Evolutionary conservation across 2,888 invertebrate species (phyloP).

Genomic region (Sinodicranocentrus sp.): DNA sequence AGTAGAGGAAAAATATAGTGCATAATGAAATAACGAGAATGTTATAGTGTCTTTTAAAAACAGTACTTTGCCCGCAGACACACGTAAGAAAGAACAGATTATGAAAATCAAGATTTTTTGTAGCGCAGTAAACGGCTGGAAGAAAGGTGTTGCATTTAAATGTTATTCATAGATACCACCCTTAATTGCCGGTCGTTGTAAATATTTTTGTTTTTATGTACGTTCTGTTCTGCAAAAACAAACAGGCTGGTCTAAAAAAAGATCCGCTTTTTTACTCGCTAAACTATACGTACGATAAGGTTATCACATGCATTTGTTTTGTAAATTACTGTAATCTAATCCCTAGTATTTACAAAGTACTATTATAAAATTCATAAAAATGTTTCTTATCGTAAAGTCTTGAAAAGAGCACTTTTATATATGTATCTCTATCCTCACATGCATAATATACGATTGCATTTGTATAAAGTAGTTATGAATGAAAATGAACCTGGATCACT

Average conservation of each 20-base stretch:
- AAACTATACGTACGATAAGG: no score
- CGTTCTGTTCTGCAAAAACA: slow-evolving; percentile 46
- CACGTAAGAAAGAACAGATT: not conserved
- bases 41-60: not conserved
- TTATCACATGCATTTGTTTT: slow-evolving; percentile 29
- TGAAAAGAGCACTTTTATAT: slow-evolving; percentile 56
- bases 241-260: slow-evolving; percentile 20
- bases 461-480: slow-evolving; percentile 20
- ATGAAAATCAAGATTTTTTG: not conserved
- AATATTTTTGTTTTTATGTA: slow-evolving; percentile 7
- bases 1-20: not conserved
- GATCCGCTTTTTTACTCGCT: no score
- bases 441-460: slow-evolving; percentile 21
- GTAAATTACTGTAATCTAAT: slow-evolving; percentile 40
- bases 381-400: slow-evolving; percentile 53
- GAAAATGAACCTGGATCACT: slow-evolving; percentile 24
- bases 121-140: not conserved
- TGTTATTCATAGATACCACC: slow-evolving; percentile 21
- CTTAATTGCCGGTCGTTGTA: not conserved
- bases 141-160: not conserved
- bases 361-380: slow-evolving; percentile 13
- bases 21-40: slow-evolving; percentile 11
- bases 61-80: slow-evolving; percentile 16
- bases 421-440: slow-evolving; percentile 54
- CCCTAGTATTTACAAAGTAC: slow-evolving; percentile 7